phyloP scores from a whole-genome alignment of 1,140 invertebrate genomes.

The Cotesia chilonis region DNA sequence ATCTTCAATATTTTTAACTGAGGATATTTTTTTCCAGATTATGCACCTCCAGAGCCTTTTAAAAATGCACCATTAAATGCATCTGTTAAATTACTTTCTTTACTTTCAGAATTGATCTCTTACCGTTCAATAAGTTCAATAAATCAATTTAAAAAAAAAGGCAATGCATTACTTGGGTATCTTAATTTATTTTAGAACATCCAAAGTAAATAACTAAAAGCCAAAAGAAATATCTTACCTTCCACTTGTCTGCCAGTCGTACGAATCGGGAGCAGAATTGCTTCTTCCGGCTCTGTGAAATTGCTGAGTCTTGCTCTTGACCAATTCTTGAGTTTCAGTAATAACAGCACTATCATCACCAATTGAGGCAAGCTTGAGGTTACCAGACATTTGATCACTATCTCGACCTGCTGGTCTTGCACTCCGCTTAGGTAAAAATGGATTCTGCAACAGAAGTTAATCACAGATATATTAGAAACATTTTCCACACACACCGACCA shows the following conservation, averaged over 20 bases:
- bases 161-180: background rate
- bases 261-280: constrained; percentile 79
- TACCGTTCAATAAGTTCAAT: no score
- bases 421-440: constrained; percentile 52
- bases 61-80: no score
- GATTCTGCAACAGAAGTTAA: constrained; percentile 50
- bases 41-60: no score
- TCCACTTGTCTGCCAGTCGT: constrained; percentile 67
- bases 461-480: background rate
- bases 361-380: constrained; percentile 39
- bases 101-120: no score
- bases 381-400: constrained; percentile 23
- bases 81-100: no score
- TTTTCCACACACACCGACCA: no score
- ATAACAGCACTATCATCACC: constrained; percentile 38
- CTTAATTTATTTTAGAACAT: constrained; percentile 8
- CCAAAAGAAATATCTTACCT: constrained; percentile 53
- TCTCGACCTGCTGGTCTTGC: constrained; percentile 41
- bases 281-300: constrained; percentile 70
- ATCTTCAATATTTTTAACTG: no score
- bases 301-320: constrained; percentile 48
- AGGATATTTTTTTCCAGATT: no score
- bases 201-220: constrained; percentile 8
- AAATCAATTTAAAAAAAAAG: no score
- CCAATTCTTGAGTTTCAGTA: constrained; percentile 5